Evolutionary conservation across 2,797 vertebrate species (phyloP), one percentile per base, ranked within the genome.

Genomic region (Hapalemur alaotrensis): DNA sequence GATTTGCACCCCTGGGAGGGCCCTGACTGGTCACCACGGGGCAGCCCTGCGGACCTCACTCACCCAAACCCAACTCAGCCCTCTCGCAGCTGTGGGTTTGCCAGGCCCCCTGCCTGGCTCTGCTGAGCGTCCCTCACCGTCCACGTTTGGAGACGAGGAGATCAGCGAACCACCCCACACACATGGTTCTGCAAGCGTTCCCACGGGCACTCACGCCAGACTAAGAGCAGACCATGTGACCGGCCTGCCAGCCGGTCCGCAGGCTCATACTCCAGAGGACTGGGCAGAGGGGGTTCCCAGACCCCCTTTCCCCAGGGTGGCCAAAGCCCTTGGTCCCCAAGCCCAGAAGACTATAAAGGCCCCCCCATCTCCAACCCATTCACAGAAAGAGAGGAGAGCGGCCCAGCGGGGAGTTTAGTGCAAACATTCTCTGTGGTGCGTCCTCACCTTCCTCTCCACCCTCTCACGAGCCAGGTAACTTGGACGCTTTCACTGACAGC

Each of bases 401-500:
- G 59, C 48, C 79, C 54, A 43, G 38, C 0, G 4, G 88, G 82
- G 85, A 92, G 89, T 78, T 89, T 63, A 92, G 35, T n/a, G 63
- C 25, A 57, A 80, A 91, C n/a, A n/a, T 28, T 67, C 69, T 63
- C 92, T 59, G 65, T 72, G 12, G 48, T 88, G 95, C 96, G 80
- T 76, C 88, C 73, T 73, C 1, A 2, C 96, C 91, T 85, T 93
- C 78, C 85, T 76, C 88, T 82, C 50, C 0, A 30, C 93, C 67
- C 88, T 96, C 90, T 95, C 57, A 1, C 0, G 78, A 96, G 91
- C 90, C 95, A 94, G 61, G 63, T 75, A 46, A 91, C 35, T 73
- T 35, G 75, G 50, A 82, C 65, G 17, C 41, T 75, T 84, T 41
- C 95, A 94, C 14, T 6, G 2, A 25, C 1, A 7, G 41, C 81